Evolutionary conservation across 2,888 invertebrate species (phyloP).

Genomic region (Steromphala cineraria): DNA sequence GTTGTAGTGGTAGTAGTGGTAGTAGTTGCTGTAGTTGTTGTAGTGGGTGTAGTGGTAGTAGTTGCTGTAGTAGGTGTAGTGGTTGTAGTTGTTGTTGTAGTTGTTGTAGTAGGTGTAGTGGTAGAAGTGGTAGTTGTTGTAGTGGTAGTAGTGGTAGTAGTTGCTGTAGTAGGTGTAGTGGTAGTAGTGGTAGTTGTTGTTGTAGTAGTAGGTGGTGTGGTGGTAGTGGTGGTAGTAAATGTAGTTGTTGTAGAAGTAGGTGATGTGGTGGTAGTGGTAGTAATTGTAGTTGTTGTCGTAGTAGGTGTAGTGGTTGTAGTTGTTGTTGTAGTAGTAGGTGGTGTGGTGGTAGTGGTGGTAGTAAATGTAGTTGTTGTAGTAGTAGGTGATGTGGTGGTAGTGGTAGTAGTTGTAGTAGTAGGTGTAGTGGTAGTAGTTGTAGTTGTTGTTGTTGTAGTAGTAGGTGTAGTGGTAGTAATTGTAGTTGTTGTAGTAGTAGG

Average conservation of each 20-base stretch:
- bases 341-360: too few relatives aligned
- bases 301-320: not conserved
- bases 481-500: conserved; percentile 18
- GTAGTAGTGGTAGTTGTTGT: not conserved
- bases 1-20: not conserved
- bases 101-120: not conserved
- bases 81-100: not conserved
- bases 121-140: not conserved
- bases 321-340: not conserved
- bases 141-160: not conserved
- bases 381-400: not conserved
- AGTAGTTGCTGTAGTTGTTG: not conserved
- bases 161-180: too few relatives aligned
- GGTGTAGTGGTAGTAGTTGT: not conserved
- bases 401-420: not conserved
- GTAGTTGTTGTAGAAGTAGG: not conserved
- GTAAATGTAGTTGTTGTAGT: not conserved
- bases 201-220: not conserved
- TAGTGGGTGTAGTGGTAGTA: not conserved
- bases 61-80: not conserved
- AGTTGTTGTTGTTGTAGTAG: not conserved
- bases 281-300: not conserved
- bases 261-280: too few relatives aligned
- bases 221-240: not conserved
- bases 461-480: conserved; percentile 10